Base-by-base conservation (phyloP, 30 jellyfish, hydroid and myxozoan species). In the Euphysa ruthae region DNA sequence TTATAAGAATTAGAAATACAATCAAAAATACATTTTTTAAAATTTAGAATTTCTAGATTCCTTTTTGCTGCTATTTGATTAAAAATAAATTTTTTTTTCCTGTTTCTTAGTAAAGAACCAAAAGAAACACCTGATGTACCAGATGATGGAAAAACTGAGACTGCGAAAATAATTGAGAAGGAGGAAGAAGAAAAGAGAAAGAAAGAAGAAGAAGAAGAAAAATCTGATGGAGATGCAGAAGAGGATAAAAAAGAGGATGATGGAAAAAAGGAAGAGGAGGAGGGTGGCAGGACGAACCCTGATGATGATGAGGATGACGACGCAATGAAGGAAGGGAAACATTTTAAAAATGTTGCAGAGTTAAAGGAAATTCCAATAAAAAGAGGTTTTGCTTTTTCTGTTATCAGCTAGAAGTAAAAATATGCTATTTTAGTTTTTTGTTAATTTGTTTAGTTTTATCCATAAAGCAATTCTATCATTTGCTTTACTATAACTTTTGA, bases 321-420 rank as follows among this genome's bases (percentile, higher is more conserved):
- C 12, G 52, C 52, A 38, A 38, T 38, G 52, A 38, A 38, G 52
- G 52, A n/a, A n/a, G 52, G 52, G n/a, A 38, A 38, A n/a, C 52
- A 38, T n/a, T 38, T 38, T n/a, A 38, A 38, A 38, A 38, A 38
- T 38, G 52, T 38, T 8, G n/a, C 12, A 38, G 52, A 38, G n/a
- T n/a, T 38, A n/a, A 12, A 38, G n/a, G 52, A 38, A n/a, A 38
- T 38, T 38, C 52, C 52, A 38, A 38, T 38, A 12, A 38, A 38
- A 38, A 38, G 52, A 38, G 52, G 52, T 38, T 38, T 38, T n/a
- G n/a, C n/a, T n/a, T n/a, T n/a, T n/a, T n/a, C n/a, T n/a, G n/a
- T n/a, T n/a, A n/a, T n/a, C n/a, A n/a, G n/a, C n/a, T n/a, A n/a
- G n/a, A n/a, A n/a, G n/a, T n/a, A n/a, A n/a, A n/a, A n/a, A n/a